Base-by-base conservation (phyloP, 2,888 invertebrate genomes). In the Chrysina gloriosa region DNA sequence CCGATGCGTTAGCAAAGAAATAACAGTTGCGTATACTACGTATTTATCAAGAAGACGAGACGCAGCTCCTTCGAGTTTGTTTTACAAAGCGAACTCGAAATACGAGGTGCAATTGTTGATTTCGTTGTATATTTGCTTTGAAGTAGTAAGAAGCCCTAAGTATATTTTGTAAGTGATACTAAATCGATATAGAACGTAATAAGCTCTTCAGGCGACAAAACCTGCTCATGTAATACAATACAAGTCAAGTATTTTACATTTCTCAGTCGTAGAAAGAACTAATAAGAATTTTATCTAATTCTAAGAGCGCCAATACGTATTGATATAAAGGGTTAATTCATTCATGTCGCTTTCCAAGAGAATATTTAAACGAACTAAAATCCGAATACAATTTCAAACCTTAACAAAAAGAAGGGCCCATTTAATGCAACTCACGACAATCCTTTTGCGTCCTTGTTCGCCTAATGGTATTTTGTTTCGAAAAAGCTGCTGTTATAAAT, bases 21-120 rank as follows among this genome's bases (percentile, higher is more conserved):
- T 61, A 61, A 61, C 58, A 61, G 58, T 61, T 42, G 42, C 39
- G 16, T 31, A 54, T 34, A 21, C 34, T 21, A 36, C 42, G 42
- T 16, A 42, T 31, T 52, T 52, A 52, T 19, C 52, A 31, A 31
- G 52, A 29, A 19, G 31, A 29, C 7, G 31, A 21, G 2, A 16
- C 16, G 29, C 27, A 42, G 42, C 27, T 45, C 29, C 45, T 14
- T 25, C 3, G 36, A 42, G 42, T 61, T 61, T 42, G 27, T 61
- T 61, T 61, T 61, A 61, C 58, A 61, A 61, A 61, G 58, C 36
- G 27, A 58, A 58, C 14, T 36, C 39, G 58, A 61, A 61, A 61
- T 61, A 27, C 19, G 58, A 61, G 14, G 58, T 42, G 58, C 23
- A 29, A 36, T 56, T 42, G 58, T 61, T 61, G 58, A 42, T 61